Conservation (phyloP, 53 echinoderm and acorn worm genomes). For the Pentamera pediparva region DNA sequence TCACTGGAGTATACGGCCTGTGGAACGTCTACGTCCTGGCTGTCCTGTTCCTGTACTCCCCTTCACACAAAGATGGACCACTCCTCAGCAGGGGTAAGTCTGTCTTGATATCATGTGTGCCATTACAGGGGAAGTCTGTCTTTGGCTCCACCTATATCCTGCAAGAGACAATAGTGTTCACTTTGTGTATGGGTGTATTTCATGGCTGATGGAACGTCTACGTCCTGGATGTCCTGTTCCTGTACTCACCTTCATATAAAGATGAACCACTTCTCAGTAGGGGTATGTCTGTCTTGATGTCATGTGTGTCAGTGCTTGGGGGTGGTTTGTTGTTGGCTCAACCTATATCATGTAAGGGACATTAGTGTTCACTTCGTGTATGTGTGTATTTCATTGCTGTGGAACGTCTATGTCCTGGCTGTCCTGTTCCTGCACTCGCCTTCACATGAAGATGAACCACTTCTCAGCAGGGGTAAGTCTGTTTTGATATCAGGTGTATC, state of each 20-base stretch:
- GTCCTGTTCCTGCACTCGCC: conserved; percentile 89
- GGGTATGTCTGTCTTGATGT: no score
- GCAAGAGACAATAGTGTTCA: no score
- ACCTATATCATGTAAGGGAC: no score
- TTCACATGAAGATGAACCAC: conserved; percentile 69
- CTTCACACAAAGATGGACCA: conserved; percentile 76
- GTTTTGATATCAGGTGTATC: no score
- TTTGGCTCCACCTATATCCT: no score
- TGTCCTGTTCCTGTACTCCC: conserved; percentile 84
- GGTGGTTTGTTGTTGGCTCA: no score
- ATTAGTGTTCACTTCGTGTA: no score
- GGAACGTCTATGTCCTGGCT: conserved; percentile 96
- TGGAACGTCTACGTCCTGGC: conserved; percentile 99
- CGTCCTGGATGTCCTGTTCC: conserved; percentile 77
- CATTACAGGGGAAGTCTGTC: no score
- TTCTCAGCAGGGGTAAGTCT: conserved; percentile 53
- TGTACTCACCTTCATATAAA: conserved; percentile 97
- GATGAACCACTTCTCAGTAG: conserved; percentile 35
- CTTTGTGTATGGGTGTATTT: no score
- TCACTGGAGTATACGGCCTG: conserved; percentile 97
- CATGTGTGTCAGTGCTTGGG: no score
- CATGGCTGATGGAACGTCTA: conserved; percentile 99
- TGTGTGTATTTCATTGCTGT: conserved; percentile 95
- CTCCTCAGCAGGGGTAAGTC: conserved; percentile 53
- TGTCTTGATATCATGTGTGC: no score